Base-by-base conservation (phyloP, 2,113 vertebrate species). In the Myotis brandtii region DNA sequence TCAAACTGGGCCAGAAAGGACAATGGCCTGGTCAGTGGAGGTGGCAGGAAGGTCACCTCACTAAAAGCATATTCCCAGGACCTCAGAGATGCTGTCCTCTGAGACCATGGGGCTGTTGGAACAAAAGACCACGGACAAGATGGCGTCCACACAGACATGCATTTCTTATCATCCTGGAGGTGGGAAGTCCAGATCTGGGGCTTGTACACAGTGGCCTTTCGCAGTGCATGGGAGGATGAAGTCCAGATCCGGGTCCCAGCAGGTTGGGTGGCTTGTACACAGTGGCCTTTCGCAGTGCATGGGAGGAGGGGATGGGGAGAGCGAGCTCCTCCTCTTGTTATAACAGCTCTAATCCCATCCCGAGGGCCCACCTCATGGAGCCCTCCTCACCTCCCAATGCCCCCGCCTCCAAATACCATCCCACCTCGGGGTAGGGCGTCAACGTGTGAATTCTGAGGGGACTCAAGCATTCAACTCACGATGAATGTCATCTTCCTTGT, bases 341-440 rank as follows among this genome's bases (percentile, higher is more conserved):
- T 27, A 16, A 83, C 14, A 25, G 40, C n/a, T 6, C 69, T 0
- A 17, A 40, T 25, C 8, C 69, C 43, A 25, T 40, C 27, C 23
- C 0, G 20, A 69, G 18, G 2, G 27, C 40, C 62, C 30, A 13
- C 34, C 56, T 76, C n/a, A 8, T 50, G 23, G 14, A 30, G 25
- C 18, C 6, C n/a, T 40, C 3, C 6, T 52, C 69, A n/a, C 56
- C 48, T 52, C 69, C 56, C 20, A n/a, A 32, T 52, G 46, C 30
- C 27, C 18, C n/a, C 20, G 1, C 34, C 34, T 43, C 34, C 20
- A 85, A 17, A 21, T 17, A 23, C 56, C 6, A 18, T 84, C n/a
- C 16, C 46, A 2, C 1, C 5, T 8, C 2, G 4, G 9, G 7
- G n/a, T 14, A n/a, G 27, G 34, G 20, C 10, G n/a, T 54, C 27